These are phyloP conservation scores for Palythoa caribaeorum DNA, from an alignment of 92 coral and sea anemone genomes.

Conservation along the genomic window DNA sequence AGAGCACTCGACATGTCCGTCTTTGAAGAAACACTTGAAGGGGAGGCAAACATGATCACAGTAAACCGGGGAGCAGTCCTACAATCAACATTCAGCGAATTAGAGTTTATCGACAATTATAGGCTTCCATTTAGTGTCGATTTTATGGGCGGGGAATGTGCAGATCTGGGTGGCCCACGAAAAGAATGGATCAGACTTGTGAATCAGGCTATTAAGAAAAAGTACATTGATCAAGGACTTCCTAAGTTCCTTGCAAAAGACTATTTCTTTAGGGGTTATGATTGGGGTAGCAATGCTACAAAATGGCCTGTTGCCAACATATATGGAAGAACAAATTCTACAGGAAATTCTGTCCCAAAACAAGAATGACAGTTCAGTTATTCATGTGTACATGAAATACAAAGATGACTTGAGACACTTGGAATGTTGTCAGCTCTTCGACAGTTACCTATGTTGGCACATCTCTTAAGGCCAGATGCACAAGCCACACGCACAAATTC, in stretches of 20 bases:
- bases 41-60: conserved; percentile 50
- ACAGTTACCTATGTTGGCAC: conserved; percentile 2
- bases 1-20: too few species aligned
- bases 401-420: neutral
- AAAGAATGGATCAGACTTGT: conserved; percentile 60
- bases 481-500: neutral
- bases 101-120: conserved; percentile 31
- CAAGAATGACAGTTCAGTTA: neutral
- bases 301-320: conserved; percentile 64
- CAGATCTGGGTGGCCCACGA: conserved; percentile 51
- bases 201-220: conserved; percentile 56
- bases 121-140: conserved; percentile 33
- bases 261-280: conserved; percentile 58
- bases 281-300: conserved; percentile 61
- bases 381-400: conserved; percentile 14
- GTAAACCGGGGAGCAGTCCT: conserved; percentile 37
- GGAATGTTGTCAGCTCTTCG: conserved; percentile 1
- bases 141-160: conserved; percentile 28
- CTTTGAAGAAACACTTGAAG: neutral
- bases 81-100: conserved; percentile 28
- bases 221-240: conserved; percentile 62
- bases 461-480: neutral
- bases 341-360: neutral
- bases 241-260: conserved; percentile 51
- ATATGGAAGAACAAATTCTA: conserved; percentile 12